A percentile compares a stretch with the other conserved stretches of the same genome.
These are phyloP conservation scores for Xestia rhomboidea DNA, from an alignment of 2,888 invertebrate species.

Conservation along the genomic window DNA sequence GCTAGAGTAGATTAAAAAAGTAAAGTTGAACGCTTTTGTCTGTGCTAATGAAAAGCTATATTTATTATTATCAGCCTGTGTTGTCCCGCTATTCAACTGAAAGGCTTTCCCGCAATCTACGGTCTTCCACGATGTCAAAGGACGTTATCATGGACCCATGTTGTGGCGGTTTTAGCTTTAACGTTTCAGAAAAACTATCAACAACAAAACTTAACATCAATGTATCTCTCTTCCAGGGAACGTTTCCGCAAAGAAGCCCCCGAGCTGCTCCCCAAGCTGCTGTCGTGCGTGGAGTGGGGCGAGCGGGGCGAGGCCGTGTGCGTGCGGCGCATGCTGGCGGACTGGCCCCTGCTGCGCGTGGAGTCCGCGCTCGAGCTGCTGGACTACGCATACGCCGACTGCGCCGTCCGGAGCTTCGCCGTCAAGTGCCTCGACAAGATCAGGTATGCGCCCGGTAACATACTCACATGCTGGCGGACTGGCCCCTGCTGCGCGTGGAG, in stretches of 20 bases:
- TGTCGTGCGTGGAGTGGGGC: slow-evolving; percentile 98
- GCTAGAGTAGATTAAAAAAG: no score
- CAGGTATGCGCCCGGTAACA: no score
- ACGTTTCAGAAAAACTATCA: not conserved
- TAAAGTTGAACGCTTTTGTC: no score
- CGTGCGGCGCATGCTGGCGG: slow-evolving; percentile 93
- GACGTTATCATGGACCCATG: no score
- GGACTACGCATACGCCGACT: slow-evolving; percentile 98
- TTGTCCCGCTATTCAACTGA: no score
- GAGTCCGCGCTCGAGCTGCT: slow-evolving; percentile 96
- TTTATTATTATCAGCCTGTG: no score
- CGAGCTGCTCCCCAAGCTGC: slow-evolving; percentile 94
- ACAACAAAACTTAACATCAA: not conserved
- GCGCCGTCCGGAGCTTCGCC: slow-evolving; percentile 96
- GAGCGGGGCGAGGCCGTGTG: slow-evolving; percentile 95
- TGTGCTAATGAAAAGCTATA: no score
- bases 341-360: slow-evolving; percentile 95
- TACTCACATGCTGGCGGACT: slow-evolving; percentile 90
- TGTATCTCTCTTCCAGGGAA: slow-evolving; percentile 87
- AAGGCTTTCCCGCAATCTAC: no score
- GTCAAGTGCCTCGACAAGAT: slow-evolving; percentile 94
- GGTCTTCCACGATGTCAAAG: no score
- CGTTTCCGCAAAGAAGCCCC: slow-evolving; percentile 94
- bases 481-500: slow-evolving; percentile 95
- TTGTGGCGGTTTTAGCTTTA: not conserved